Evolutionary conservation across 2,113 vertebrate genomes (phyloP), one percentile per base, ranked within the genome.

Genomic region (Mystacornis crossleyi): DNA sequence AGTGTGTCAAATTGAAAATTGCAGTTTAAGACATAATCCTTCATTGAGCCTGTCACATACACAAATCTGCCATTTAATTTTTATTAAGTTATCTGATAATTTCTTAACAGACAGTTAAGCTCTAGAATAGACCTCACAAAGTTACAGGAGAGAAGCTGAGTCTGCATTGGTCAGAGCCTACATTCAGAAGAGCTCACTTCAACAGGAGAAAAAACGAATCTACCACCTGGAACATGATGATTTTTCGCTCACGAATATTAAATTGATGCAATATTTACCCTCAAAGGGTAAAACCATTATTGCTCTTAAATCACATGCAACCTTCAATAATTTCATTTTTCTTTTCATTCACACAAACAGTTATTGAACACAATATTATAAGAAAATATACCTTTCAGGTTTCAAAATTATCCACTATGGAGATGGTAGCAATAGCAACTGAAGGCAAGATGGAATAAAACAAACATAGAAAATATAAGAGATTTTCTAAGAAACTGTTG

Each of bases 1-100:
- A 82, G 79, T 84, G 48, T 92, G 90, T 92, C 95, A 94, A 91
- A 94, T 88, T 77, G 93, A 66, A 95, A 95, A 96, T 75, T 88
- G 87, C 90, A 80, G 67, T 94, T 95, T 86, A 96, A 96, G 74
- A 62, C 60, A 53, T 90, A 96, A 96, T 91, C 84, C 71, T 88
- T 97, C 90, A 94, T 12, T 45, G 33, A 33, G 38, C 48, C 90
- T 88, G 88, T 90, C 92, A 90, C 74, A 74, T 36, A 67, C 50
- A 92, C 50, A 83, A 82, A 94, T 90, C 43, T 94, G 74, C 74
- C 85, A 90, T 83, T 96, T 94, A 51, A 66, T 86, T 96, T 91
- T 91, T 95, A 86, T 93, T 80, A 93, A 62, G 81, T 91, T 86
- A 94, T 78, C 54, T 47, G 71, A 70, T 91, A 86, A 93, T 78